phyloP scores from a whole-genome alignment of 1,140 invertebrate genomes.

The Heliothis virescens region DNA sequence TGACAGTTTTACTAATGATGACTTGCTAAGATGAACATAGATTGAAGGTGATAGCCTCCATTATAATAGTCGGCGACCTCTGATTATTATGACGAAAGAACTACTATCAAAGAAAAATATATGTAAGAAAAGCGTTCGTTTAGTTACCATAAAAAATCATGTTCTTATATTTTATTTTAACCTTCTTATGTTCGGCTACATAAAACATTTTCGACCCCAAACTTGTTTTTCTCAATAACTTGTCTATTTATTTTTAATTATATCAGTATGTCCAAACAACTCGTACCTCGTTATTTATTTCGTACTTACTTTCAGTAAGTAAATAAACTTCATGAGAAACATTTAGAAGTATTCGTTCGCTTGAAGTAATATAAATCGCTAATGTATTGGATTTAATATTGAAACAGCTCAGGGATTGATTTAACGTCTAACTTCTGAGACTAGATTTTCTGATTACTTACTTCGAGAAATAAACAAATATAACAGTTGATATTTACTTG shows the following conservation, averaged over 20 bases:
- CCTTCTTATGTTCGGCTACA: no score
- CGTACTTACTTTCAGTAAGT: background rate
- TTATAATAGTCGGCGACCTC: no score
- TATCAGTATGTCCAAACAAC: background rate
- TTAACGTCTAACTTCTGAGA: slow-evolving; percentile 1
- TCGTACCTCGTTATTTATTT: background rate
- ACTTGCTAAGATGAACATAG: no score
- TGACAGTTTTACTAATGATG: background rate
- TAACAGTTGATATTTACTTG: no score
- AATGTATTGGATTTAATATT: slow-evolving; percentile 33
- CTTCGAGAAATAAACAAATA: background rate
- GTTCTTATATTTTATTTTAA: no score
- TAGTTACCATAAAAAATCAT: no score
- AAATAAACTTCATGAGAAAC: slow-evolving; percentile 14
- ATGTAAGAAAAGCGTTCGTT: no score
- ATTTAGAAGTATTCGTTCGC: slow-evolving; percentile 4
- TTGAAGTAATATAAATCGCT: background rate
- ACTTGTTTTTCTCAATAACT: background rate
- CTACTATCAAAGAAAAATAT: no score
- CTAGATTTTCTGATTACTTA: background rate
- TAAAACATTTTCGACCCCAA: no score
- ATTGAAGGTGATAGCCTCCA: no score
- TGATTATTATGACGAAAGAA: no score
- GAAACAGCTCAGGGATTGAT: slow-evolving; percentile 3
- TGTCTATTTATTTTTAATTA: no score